Base-by-base conservation (phyloP, 2,888 invertebrate species). In the Drymonia ruficornis region DNA sequence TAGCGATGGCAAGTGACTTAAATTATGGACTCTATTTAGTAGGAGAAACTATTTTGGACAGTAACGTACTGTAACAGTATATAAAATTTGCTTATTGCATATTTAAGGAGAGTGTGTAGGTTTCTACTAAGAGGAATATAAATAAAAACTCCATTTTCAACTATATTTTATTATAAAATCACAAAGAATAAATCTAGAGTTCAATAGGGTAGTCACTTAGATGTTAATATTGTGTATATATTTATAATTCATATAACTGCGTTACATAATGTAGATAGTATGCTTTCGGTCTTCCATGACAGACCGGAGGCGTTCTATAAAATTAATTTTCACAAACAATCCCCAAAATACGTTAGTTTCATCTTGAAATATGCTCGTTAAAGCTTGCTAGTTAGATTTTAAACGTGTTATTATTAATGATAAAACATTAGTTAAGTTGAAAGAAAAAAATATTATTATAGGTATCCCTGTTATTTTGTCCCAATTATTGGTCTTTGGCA, bases 111-210 rank as follows among this genome's bases (percentile, higher is more conserved):
- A 11, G 11, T 1, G 3, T 1, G 11, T n/a, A n/a, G n/a, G n/a
- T n/a, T n/a, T 9, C 0, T 0, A 31, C 40, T 16, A 7, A 7
- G 74, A 38, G 8, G 8, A 40, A 16, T 16, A 70, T 73, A 72
- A 76, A 72, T 49, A 31, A 63, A 51, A 50, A 52, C 48, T 70
- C 76, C 69, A 81, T 86, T 89, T 89, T 88, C 87, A 91, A 88
- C 89, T 91, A 91, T 90, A 88, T 94, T 94, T 94, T 94, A 94
- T 94, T 94, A 94, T 94, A 94, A 94, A 94, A 94, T 94, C 94
- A 94, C 94, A 94, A 94, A 94, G 94, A 94, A 94, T 94, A 94
- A 94, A 93, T 94, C 94, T 94, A 94, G 94, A 94, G 93, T 93
- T 93, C 91, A 91, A 87, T 91, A 91, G 89, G 86, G 87, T 88